phyloP scores from a whole-genome alignment of 2,888 invertebrate species.

The Aromia moschata region DNA sequence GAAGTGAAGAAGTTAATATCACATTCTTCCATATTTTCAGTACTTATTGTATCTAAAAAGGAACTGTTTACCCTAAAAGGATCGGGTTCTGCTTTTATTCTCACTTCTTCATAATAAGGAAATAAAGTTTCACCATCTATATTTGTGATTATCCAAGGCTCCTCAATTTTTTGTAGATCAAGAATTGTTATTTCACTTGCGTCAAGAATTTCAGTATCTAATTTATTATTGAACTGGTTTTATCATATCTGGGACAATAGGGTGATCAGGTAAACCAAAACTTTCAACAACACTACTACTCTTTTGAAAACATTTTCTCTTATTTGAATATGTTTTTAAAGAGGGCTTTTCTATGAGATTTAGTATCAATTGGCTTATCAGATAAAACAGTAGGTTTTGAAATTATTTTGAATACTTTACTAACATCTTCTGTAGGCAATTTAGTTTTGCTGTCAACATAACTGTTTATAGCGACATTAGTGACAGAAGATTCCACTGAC shows the following conservation, averaged over 20 bases:
- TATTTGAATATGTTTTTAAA: conserved; percentile 54
- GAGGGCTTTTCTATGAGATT: conserved; percentile 31
- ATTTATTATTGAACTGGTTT: conserved; percentile 30
- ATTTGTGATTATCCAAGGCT: conserved; percentile 39
- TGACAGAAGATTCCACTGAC: neutral
- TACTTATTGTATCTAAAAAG: conserved; percentile 11
- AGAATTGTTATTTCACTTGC: conserved; percentile 39
- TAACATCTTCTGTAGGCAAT: conserved; percentile 43
- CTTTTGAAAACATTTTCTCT: conserved; percentile 44
- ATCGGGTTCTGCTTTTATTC: conserved; percentile 28
- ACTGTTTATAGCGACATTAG: neutral
- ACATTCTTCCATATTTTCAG: conserved; percentile 14
- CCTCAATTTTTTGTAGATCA: conserved; percentile 34
- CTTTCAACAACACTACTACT: conserved; percentile 48
- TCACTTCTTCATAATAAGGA: conserved; percentile 20
- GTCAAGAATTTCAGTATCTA: conserved; percentile 43
- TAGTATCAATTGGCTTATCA: conserved; percentile 33
- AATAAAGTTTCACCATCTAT: conserved; percentile 24
- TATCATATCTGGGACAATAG: conserved; percentile 47
- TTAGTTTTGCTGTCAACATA: conserved; percentile 3
- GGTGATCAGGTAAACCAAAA: conserved; percentile 55
- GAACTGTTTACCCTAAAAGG: conserved; percentile 20
- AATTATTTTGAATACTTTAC: conserved; percentile 53
- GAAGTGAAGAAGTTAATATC: conserved; percentile 31
- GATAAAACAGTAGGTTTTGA: conserved; percentile 38